phyloP scores from a whole-genome alignment of 2,888 invertebrate genomes.

The Limnephilus auricula region DNA sequence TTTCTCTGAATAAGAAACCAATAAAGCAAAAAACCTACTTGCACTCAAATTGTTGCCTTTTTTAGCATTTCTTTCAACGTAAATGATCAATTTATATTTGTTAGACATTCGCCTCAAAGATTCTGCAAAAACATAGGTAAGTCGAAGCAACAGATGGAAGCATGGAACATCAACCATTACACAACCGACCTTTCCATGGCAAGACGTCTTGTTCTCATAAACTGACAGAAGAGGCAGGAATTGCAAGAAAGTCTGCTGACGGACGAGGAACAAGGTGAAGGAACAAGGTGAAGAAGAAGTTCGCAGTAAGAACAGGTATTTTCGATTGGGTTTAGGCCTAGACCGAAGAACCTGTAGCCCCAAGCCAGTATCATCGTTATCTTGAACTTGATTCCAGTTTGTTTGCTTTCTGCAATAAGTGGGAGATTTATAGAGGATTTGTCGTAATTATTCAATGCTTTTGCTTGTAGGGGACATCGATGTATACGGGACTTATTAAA shows the following conservation, averaged over 20 bases:
- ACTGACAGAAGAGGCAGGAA: constrained; percentile 7
- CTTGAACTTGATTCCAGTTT: constrained; percentile 40
- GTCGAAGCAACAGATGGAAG: neutral
- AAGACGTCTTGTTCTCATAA: neutral
- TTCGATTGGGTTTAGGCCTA: constrained; percentile 10
- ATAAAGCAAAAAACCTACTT: no score
- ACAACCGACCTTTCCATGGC: constrained; percentile 1
- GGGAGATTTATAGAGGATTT: neutral
- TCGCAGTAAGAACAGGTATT: constrained; percentile 18
- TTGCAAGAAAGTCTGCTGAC: neutral
- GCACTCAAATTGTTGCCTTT: no score
- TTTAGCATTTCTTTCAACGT: no score
- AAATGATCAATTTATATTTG: neutral
- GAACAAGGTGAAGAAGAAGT: neutral
- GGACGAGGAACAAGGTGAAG: neutral
- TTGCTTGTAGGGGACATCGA: neutral
- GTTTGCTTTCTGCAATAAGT: constrained; percentile 16
- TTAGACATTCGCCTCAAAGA: neutral
- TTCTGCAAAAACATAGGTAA: neutral
- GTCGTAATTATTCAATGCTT: neutral
- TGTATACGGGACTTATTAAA: neutral
- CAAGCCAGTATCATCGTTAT: constrained; percentile 1
- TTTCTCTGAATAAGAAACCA: no score
- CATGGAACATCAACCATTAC: neutral
- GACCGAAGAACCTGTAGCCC: neutral